Percentiles rank a stretch among this genome's conserved stretches.
Evolutionary conservation across 2,797 vertebrate species (phyloP).

Genomic region (Babyrousa celebensis): DNA sequence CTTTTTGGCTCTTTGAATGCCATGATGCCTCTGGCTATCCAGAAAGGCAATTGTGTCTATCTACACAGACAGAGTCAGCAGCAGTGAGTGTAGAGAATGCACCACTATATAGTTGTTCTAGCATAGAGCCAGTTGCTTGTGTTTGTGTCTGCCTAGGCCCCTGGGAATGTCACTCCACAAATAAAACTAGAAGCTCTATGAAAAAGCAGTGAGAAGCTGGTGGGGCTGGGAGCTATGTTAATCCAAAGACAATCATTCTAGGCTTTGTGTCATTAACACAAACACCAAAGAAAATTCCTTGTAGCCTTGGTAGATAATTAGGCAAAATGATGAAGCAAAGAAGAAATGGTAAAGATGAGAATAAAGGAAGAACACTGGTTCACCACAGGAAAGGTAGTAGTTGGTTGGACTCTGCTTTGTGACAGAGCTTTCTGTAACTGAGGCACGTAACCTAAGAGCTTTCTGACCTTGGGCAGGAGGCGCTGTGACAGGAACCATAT

Average conservation of each 20-base stretch:
- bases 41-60: not conserved
- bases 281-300: not conserved
- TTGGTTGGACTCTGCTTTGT: slow-evolving; percentile 18
- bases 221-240: not conserved
- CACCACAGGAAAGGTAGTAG: slow-evolving; percentile 56
- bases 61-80: not conserved
- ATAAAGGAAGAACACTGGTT: slow-evolving; percentile 46
- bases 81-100: not conserved
- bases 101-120: not conserved
- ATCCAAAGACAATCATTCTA: not conserved
- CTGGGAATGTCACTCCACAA: not conserved
- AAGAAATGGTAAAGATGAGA: not conserved
- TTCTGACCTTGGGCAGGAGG: slow-evolving; percentile 55
- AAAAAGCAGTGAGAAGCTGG: not conserved
- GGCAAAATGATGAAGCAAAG: not conserved
- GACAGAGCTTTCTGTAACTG: not conserved
- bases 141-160: not conserved
- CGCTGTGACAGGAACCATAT: slow-evolving; percentile 75
- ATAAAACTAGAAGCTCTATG: not conserved
- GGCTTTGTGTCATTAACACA: not conserved
- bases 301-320: not conserved
- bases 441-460: slow-evolving; percentile 69
- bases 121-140: not conserved
- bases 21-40: not conserved
- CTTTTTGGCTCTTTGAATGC: not conserved